A percentile compares a stretch with the other conserved stretches of the same genome.
These are phyloP conservation scores for Apocrypta bakeri DNA, from an alignment of 1,140 invertebrate species.

Conservation along the genomic window DNA sequence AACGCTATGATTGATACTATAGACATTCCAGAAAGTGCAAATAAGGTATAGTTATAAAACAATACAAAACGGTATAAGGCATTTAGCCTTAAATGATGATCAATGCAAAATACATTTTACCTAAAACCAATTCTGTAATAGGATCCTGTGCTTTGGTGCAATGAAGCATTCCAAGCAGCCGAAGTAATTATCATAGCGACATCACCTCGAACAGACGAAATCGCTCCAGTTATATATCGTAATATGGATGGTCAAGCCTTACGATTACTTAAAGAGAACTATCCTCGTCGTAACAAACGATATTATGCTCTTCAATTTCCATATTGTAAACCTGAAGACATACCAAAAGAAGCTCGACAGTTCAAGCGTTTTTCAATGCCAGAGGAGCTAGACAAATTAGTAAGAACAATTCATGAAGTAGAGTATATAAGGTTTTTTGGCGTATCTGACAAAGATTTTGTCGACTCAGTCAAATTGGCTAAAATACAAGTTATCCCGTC, in stretches of 20 bases:
- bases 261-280: constrained; percentile 65
- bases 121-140: constrained; percentile 57
- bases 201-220: constrained; percentile 56
- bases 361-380: constrained; percentile 66
- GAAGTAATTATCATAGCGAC: constrained; percentile 66
- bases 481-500: constrained; percentile 55
- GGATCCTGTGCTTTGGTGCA: constrained; percentile 69
- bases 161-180: constrained; percentile 64
- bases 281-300: constrained; percentile 59
- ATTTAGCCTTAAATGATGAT: too few species aligned
- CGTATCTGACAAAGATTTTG: constrained; percentile 59
- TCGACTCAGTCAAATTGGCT: constrained; percentile 64
- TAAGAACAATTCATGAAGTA: constrained; percentile 64
- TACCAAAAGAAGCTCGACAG: constrained; percentile 66
- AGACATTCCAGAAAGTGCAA: constrained; percentile 62
- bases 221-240: constrained; percentile 60
- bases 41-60: constrained; percentile 57
- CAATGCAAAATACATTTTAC: too few species aligned
- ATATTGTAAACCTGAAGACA: constrained; percentile 65
- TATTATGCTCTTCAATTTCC: constrained; percentile 68
- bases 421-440: constrained; percentile 58
- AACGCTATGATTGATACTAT: constrained; percentile 69
- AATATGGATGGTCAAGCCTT: constrained; percentile 65
- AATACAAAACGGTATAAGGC: too few species aligned
- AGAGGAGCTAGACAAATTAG: constrained; percentile 64